These are phyloP conservation scores for Pelvicachromis taeniatus DNA, from an alignment of 2,113 vertebrate species.

Conservation along the genomic window DNA sequence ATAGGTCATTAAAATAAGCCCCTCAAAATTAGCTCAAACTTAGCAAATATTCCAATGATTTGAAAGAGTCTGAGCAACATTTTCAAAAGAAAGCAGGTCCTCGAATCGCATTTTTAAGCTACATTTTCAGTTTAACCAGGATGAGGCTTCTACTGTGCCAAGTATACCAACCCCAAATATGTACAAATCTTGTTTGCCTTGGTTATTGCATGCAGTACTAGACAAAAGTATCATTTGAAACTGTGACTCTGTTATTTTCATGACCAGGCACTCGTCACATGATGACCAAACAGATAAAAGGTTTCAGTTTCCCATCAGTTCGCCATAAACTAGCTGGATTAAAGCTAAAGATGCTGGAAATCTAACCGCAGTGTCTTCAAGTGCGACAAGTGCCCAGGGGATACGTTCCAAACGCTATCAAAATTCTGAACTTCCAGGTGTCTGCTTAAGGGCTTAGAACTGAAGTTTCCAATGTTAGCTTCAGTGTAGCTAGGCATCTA, in stretches of 20 bases:
- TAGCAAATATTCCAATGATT: neutral
- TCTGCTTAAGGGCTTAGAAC: conserved; percentile 5
- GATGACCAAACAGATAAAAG: neutral
- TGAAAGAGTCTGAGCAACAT: neutral
- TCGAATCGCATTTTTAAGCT: neutral
- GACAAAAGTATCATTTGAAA: conserved; percentile 34
- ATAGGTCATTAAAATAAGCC: neutral
- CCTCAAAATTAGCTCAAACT: neutral
- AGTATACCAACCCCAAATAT: conserved; percentile 52
- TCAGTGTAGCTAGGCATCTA: conserved; percentile 35
- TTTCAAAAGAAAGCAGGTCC: neutral
- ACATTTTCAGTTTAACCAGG: conserved; percentile 5
- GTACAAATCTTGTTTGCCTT: conserved; percentile 66
- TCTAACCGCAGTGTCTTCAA: neutral
- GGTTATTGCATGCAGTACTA: conserved; percentile 71
- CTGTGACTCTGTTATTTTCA: conserved; percentile 30
- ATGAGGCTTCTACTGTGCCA: conserved; percentile 34
- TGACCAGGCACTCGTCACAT: conserved; percentile 45
- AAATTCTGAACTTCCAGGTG: neutral
- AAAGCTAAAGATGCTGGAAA: neutral
- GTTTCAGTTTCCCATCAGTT: neutral
- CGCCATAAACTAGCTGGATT: neutral
- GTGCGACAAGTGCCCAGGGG: conserved; percentile 25
- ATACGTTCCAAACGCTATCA: neutral
- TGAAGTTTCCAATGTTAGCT: conserved; percentile 19